Evolutionary conservation across 2,113 vertebrate genomes (phyloP).

Genomic region (Rattus norvegicus): DNA sequence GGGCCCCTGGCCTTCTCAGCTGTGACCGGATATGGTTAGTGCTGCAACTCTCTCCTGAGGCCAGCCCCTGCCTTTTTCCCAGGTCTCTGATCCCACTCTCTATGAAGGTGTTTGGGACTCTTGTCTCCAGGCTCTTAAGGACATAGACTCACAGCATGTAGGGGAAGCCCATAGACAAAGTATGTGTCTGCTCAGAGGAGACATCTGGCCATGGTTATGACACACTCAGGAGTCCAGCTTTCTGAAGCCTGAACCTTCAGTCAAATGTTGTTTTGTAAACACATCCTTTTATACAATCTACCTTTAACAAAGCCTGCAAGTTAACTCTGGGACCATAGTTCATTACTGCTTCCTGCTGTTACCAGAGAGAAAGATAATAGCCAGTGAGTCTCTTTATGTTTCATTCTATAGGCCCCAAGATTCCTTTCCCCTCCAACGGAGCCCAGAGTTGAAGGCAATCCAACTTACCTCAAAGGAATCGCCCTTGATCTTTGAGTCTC

Average conservation of each 20-base stretch:
- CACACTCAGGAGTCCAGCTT: background rate
- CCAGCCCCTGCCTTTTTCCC: background rate
- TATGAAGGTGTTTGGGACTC: background rate
- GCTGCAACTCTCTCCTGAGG: too few species aligned
- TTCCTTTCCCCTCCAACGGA: background rate
- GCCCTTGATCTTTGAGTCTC: background rate
- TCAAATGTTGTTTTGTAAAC: background rate
- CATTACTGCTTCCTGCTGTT: background rate
- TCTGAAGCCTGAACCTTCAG: accelerated
- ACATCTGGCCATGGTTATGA: background rate
- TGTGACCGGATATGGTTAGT: background rate
- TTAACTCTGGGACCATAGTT: background rate
- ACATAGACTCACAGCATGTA: background rate
- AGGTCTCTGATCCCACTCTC: background rate
- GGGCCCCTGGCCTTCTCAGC: background rate
- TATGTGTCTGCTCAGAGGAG: background rate
- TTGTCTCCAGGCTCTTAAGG: background rate
- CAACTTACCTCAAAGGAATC: slow-evolving; percentile 50
- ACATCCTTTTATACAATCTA: accelerated
- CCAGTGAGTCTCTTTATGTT: background rate
- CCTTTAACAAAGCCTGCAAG: background rate
- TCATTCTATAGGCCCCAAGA: background rate
- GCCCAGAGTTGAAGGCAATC: too few species aligned
- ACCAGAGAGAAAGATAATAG: background rate
- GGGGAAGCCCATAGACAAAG: too few species aligned